phyloP scores from a whole-genome alignment of 2,888 invertebrate genomes.

The Mylabris sibirica region DNA sequence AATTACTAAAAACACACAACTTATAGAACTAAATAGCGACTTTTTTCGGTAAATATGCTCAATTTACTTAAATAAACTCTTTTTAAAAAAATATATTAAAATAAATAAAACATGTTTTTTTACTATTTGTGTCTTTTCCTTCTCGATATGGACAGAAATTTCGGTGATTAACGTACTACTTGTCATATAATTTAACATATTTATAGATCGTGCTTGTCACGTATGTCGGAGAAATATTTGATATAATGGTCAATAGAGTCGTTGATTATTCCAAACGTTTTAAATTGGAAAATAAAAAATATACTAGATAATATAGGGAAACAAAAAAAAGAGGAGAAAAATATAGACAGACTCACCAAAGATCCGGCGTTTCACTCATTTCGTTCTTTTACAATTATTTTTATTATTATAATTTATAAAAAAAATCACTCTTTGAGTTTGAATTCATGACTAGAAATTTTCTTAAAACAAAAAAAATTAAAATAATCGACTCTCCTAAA shows the following conservation, averaged over 20 bases:
- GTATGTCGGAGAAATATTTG: conserved; percentile 31
- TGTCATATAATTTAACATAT: conserved; percentile 37
- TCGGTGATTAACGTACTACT: conserved; percentile 36
- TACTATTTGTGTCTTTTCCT: neutral
- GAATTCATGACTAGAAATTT: conserved; percentile 41
- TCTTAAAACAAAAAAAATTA: conserved; percentile 23
- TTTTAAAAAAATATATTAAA: neutral
- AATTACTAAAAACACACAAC: conserved; percentile 8
- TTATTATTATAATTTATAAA: conserved; percentile 8
- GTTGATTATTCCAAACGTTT: conserved; percentile 14
- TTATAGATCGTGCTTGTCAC: conserved; percentile 35
- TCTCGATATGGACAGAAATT: conserved; percentile 29
- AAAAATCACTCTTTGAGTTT: conserved; percentile 11
- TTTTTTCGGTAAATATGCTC: neutral
- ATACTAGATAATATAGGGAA: too few relatives aligned
- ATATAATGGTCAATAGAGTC: conserved; percentile 23
- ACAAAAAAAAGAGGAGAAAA: neutral
- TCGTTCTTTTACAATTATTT: neutral
- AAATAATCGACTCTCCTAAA: conserved; percentile 17
- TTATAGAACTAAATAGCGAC: conserved; percentile 7
- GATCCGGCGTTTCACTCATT: conserved; percentile 26
- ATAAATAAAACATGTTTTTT: neutral
- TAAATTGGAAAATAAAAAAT: conserved; percentile 17
- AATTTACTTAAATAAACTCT: neutral
- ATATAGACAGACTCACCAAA: conserved; percentile 46